phyloP scores from a whole-genome alignment of 2,113 vertebrate species.

The Lagenorhynchus albirostris region DNA sequence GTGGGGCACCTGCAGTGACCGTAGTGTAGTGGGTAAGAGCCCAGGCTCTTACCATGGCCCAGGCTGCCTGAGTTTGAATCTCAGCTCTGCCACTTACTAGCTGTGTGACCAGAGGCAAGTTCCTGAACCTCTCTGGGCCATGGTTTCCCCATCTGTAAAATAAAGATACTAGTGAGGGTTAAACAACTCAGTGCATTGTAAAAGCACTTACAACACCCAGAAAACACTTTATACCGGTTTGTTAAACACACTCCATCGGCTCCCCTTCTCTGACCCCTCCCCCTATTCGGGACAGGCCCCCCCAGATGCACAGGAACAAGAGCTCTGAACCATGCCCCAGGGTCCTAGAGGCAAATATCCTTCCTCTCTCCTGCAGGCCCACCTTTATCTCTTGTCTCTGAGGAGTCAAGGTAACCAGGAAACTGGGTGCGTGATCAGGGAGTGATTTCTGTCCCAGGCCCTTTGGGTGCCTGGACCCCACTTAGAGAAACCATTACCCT shows the following conservation, averaged over 20 bases:
- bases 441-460: neutral
- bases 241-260: neutral
- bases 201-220: neutral
- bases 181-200: neutral
- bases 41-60: neutral
- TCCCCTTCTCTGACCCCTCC: neutral
- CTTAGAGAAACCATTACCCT: neutral
- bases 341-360: neutral
- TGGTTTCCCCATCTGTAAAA: neutral
- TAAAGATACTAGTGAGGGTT: neutral
- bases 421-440: neutral
- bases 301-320: too few species aligned
- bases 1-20: too few species aligned
- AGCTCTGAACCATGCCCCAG: neutral
- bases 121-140: neutral
- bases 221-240: neutral
- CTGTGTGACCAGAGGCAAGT: neutral
- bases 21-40: rapidly evolving
- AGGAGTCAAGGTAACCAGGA: neutral
- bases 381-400: neutral
- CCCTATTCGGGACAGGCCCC: neutral
- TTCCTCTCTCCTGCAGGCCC: neutral
- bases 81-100: neutral
- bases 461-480: neutral
- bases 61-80: neutral